Base-by-base conservation (phyloP, 2,888 invertebrate species). In the Osmoderma eremita region DNA sequence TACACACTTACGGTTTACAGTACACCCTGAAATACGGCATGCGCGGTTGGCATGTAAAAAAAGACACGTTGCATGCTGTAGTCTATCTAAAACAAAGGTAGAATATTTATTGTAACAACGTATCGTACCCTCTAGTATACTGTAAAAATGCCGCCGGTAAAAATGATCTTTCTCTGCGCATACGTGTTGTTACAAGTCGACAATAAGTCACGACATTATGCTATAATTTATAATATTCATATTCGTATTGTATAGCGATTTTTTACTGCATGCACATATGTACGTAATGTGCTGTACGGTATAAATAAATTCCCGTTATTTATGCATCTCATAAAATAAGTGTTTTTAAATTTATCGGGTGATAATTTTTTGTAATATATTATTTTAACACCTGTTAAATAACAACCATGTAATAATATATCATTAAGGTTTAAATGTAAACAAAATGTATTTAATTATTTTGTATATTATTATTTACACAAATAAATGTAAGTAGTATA, bases 31-130 rank as follows among this genome's bases (percentile, higher is more conserved):
- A 65, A 65, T 65, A 65, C 48, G 48, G 48, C 56, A 50, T 17
- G 64, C 51, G 20, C 45, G 48, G 41, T 49, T 56, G 36, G 53
- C 48, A 58, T 68, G 68, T 54, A 66, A 69, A 41, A 67, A 70
- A 56, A 39, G 64, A 56, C 24, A 38, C 67, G 22, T 63, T 62
- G 41, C 71, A 72, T 69, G 71, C 56, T 71, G 69, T 58, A 68
- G 71, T 63, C 51, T 72, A 65, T 72, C 71, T 63, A 70, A 71
- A 69, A 71, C 70, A 62, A 68, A 69, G 69, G 71, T 69, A 68
- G 65, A 70, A 67, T 68, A 58, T 67, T 67, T 68, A 70, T 68
- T 64, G 61, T 56, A 64, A 41, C 61, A 53, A 45, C 45, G 13
- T 41, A 39, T 36, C 49, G 49, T 65, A 65, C 65, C 65, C 65